Evolutionary conservation across 2,797 vertebrate genomes (phyloP).

Genomic region (Phylloscopus collybita): DNA sequence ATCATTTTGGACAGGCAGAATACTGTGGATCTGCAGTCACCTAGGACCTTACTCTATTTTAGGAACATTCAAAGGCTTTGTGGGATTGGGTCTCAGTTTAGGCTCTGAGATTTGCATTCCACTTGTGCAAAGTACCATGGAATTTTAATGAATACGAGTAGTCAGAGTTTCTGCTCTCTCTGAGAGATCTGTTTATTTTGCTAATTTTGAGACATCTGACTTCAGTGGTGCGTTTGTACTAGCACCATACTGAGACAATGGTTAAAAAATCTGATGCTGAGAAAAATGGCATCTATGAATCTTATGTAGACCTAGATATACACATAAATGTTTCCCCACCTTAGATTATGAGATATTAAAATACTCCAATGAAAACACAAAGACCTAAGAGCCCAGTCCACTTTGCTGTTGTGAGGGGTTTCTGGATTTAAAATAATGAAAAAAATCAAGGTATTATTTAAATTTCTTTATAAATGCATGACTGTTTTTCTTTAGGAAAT

Average conservation of each 20-base stretch:
- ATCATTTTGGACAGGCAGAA: neutral
- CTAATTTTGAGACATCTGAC: neutral
- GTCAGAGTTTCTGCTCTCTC: neutral
- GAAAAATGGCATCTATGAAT: neutral
- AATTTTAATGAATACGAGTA: conserved; percentile 56
- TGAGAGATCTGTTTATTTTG: conserved; percentile 34
- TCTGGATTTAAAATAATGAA: neutral
- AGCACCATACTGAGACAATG: neutral
- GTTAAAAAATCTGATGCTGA: neutral
- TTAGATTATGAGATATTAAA: neutral
- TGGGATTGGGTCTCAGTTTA: neutral
- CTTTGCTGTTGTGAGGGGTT: neutral
- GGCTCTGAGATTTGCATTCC: conserved; percentile 34
- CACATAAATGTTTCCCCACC: neutral
- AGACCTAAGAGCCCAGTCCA: neutral
- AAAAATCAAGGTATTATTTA: neutral
- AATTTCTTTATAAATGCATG: neutral
- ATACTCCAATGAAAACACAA: neutral
- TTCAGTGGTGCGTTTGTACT: neutral
- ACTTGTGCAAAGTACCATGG: conserved; percentile 39
- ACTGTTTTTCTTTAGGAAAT: neutral
- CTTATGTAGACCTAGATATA: neutral
- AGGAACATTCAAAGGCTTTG: neutral
- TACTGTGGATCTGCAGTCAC: neutral
- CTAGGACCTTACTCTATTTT: neutral